Evolutionary conservation across 2,797 vertebrate species (phyloP), one percentile per base, ranked within the genome.

Genomic region (Setipinna tenuifilis): DNA sequence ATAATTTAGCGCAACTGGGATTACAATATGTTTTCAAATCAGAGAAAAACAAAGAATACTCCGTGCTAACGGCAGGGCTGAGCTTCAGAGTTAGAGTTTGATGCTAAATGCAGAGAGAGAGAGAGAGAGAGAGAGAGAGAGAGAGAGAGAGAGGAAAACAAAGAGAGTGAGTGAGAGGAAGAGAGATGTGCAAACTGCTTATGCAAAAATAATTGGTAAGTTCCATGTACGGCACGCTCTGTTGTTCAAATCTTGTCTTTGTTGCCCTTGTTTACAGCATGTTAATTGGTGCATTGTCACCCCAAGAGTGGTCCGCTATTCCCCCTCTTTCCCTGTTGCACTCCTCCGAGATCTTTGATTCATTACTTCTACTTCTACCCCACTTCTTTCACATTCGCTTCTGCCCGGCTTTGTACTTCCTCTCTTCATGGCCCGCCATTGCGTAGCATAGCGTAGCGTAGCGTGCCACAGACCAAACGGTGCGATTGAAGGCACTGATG

Each of bases 1-100:
- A 95, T 95, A 91, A 95, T 95, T 94, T 92, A 95, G 90, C 91
- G 86, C 90, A 91, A 90, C 86, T 89, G 93, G 92, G 93, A 93
- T 90, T 90, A 88, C 87, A 88, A 86, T 89, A 84, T 84, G 89
- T 87, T 90, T 88, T 88, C 71, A 85, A 88, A 90, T 83, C 54
- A 78, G 62, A 80, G 86, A 86, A 88, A 54, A 92, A 90, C 88
- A 90, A 88, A 92, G 90, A 87, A 84, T 88, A 46, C 84, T 44
- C 87, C 85, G 50, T 58, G 83, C 89, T 89, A 90, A 83, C 84
- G 86, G 87, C 91, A 90, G 84, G 89, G 85, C 89, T 91, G 89
- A 87, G 84, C 85, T 89, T 83, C 86, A 82, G 86, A 86, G 83
- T 7, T 7, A 83, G 35, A 84, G 85, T 92, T 92, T 92, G 91